A percentile compares a stretch with the other conserved stretches of the same genome.
Conservation (phyloP, 1,140 invertebrate genomes). For the Drosophila nebulosa region DNA sequence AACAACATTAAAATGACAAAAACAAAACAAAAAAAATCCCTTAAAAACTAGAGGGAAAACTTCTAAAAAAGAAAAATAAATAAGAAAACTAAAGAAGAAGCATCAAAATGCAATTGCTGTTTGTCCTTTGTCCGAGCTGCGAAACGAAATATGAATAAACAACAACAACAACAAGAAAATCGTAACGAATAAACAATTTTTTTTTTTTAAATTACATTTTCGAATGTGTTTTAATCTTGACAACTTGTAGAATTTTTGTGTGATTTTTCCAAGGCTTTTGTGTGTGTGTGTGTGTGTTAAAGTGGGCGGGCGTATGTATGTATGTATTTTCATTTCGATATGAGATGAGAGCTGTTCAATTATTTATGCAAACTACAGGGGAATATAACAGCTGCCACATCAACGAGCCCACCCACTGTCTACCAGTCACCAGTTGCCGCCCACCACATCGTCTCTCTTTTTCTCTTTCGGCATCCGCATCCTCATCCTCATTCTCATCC, state of each 20-base stretch:
- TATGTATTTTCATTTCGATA: constrained; percentile 20
- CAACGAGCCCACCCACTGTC: not conserved
- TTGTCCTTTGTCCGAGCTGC: not conserved
- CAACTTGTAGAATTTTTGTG: not conserved
- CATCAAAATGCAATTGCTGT: not conserved
- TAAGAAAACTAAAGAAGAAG: not conserved
- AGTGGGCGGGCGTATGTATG: not conserved
- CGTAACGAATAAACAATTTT: not conserved
- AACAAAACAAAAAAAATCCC: constrained; percentile 53
- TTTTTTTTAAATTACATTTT: not conserved
- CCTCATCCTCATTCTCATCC: not conserved
- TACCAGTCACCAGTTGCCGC: not conserved
- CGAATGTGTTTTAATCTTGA: not conserved
- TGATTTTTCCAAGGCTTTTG: too few relatives aligned
- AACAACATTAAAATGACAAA: too few relatives aligned
- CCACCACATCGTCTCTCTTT: not conserved
- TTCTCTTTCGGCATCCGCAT: not conserved
- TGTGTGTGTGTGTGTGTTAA: too few relatives aligned
- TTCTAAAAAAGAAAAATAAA: not conserved
- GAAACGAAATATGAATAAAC: not conserved
- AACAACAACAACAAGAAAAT: not conserved
- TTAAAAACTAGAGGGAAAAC: not conserved
- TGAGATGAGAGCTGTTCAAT: constrained; percentile 36
- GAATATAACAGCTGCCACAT: constrained; percentile 41
- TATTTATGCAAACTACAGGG: constrained; percentile 72